Evolutionary conservation across 2,888 invertebrate species (phyloP).

Genomic region (Eretmocerus hayati): DNA sequence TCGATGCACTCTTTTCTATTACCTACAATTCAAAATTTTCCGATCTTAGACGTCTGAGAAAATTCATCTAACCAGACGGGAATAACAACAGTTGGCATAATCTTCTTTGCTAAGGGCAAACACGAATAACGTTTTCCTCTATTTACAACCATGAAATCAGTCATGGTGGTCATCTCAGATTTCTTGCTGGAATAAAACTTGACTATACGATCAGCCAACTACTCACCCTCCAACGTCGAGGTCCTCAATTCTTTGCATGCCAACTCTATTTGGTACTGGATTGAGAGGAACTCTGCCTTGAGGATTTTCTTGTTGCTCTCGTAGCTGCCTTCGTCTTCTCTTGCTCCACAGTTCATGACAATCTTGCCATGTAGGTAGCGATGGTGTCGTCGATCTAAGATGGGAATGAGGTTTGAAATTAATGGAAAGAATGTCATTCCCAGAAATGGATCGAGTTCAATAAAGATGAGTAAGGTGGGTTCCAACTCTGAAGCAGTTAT

Average conservation of each 20-base stretch:
- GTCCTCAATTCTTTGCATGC: constrained; percentile 46
- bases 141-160: too few species aligned
- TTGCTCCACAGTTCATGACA: constrained; percentile 99
- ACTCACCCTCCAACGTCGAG: constrained; percentile 56
- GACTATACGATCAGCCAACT: constrained; percentile 24
- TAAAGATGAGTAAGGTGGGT: neutral
- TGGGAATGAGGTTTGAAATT: neutral
- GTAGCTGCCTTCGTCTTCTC: constrained; percentile 76
- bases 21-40: too few species aligned
- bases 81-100: too few species aligned
- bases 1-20: too few species aligned
- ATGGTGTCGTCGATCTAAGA: constrained; percentile 71
- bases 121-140: too few species aligned
- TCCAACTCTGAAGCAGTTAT: constrained; percentile 1
- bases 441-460: too few species aligned
- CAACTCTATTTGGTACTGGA: constrained; percentile 40
- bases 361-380: constrained; percentile 92
- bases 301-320: constrained; percentile 62
- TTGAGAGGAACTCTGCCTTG: constrained; percentile 38
- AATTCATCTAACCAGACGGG: too few species aligned
- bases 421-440: neutral
- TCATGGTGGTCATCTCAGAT: too few species aligned
- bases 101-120: too few species aligned
- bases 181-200: constrained; percentile 23
- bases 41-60: too few species aligned